Base-by-base conservation (phyloP, 1,140 invertebrate genomes). In the Ditylenchus dipsaci region DNA sequence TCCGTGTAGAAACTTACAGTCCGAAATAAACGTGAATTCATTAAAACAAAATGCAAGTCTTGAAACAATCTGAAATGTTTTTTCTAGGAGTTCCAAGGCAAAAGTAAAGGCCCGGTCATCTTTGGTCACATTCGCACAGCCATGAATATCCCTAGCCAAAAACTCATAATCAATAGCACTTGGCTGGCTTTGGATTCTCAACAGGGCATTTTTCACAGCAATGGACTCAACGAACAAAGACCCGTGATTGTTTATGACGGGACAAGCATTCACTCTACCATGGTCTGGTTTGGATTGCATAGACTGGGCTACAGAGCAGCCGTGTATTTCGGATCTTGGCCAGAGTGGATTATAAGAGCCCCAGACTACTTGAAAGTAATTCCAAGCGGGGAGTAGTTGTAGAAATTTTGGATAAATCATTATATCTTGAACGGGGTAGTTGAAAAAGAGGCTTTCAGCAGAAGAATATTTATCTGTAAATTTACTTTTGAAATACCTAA, bases 241-340 rank as follows among this genome's bases (percentile, higher is more conserved):
- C 73, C 82, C 13, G 66, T 81, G 17, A 73, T 81, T 33, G 68
- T 83, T 11, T 81, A 83, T 49, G 82, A 82, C 63, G 78, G 74
- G 1, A 75, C 70, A 19, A 75, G 72, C 1, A 58, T 82, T 1
- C 72, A 72, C n/a, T 63, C 76, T 8, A 63, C 81, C 8, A 72
- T 81, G 65, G 53, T 81, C 26, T 81, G 81, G 81, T 74, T 68
- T 62, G 73, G 78, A 11, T 64, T 81, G 29, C 64, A 69, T 30
- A 53, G 76, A 49, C 47, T 67, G 7, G 65, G 71, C 21, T 80
- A 71, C 60, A 57, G 64, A 11, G 67, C 82, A 11, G 60, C 67
- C 15, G 63, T 81, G 13, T 81, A 83, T 67, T 81, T 81, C 62
- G 81, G 79, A 8, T 68, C 71, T 7, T 81, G 79, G 79, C 76